phyloP scores from a whole-genome alignment of 2,888 invertebrate species.

The Rhynchonema sp. region DNA sequence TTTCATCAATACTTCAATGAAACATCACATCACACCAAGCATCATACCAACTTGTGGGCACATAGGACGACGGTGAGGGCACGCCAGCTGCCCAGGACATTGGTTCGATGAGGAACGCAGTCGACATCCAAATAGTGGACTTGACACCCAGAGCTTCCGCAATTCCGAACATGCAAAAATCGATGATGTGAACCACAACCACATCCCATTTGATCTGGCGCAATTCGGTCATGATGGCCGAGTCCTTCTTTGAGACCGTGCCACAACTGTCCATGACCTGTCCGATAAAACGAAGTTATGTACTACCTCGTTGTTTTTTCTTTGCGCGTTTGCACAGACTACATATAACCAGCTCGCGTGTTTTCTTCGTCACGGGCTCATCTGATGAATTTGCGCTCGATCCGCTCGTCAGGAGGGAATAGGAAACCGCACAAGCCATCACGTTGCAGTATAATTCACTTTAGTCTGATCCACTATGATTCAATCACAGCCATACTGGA shows the following conservation, averaged over 20 bases:
- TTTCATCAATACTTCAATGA: too few species aligned
- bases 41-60: not conserved
- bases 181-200: constrained; percentile 5
- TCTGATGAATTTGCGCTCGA: too few species aligned
- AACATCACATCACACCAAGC: too few species aligned
- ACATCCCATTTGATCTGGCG: constrained; percentile 2
- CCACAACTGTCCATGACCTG: not conserved
- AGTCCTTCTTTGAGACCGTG: not conserved
- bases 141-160: not conserved
- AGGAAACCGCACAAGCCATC: too few species aligned
- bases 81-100: constrained; percentile 4
- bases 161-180: constrained; percentile 4
- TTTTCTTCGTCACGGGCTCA: too few species aligned
- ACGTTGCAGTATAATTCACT: too few species aligned
- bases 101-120: constrained; percentile 5
- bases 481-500: not conserved
- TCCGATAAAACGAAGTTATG: too few species aligned
- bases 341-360: too few species aligned
- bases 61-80: constrained; percentile 1
- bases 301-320: too few species aligned
- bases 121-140: constrained; percentile 2
- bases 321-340: too few species aligned
- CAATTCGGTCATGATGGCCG: not conserved
- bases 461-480: too few species aligned
- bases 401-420: too few species aligned